Evolutionary conservation across 2,888 invertebrate genomes (phyloP), one percentile per base, ranked within the genome.

Genomic region (Crocallis elinguaria): DNA sequence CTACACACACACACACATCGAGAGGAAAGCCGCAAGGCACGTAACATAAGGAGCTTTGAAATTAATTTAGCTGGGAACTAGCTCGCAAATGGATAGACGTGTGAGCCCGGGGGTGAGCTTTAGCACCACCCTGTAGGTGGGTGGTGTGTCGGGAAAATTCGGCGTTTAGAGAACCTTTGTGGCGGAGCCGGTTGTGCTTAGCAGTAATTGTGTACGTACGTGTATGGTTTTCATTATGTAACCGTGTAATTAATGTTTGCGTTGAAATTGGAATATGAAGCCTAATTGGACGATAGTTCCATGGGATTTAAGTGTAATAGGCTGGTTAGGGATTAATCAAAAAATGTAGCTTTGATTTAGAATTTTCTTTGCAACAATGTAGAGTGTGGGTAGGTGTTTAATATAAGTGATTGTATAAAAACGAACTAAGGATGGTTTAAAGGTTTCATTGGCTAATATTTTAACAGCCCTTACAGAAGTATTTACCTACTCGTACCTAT

Each of bases 61-160:
- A 91, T 91, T 91, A 91, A 91, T 91, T 91, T 91, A 91, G 91
- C 90, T 88, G 86, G 88, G 91, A 91, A 91, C 91, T 91, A 91
- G 91, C 91, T 90, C 88, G 91, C 90, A 91, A 91, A 91, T 91
- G 91, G 91, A 91, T 91, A 91, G 91, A 91, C 91, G 91, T 90
- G 90, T 90, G 90, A 87, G 88, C 83, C 77, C 73, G 73, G 58
- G 68, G 77, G 86, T 77, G 63, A 77, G 69, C 51, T 70, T 64
- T 67, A 66, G 60, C 62, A 51, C 30, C 64, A 58, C 59, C 54
- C 53, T 37, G 16, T 49, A 69, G 69, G 75, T 64, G 64, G 64
- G 66, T 62, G 69, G 73, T 73, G 74, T 75, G 84, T 77, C 66
- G 84, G 79, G 80, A 79, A 84, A 89, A 84, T 91, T 90, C 84